Base-by-base conservation (phyloP, 2,888 invertebrate species). In the Chrysopilus asiliformis region DNA sequence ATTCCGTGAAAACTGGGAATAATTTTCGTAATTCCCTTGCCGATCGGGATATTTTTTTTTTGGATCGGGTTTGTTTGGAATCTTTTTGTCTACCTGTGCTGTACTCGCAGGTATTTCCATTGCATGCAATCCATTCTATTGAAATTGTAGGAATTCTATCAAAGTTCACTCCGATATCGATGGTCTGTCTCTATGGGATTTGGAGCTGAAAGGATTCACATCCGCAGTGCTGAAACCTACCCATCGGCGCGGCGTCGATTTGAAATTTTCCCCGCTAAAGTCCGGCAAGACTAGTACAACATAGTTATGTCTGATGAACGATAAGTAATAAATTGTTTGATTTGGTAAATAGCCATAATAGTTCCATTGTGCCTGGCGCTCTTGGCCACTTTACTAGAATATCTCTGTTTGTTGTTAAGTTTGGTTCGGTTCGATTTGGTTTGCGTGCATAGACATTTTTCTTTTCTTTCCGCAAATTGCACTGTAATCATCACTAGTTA, bases 371-470 rank as follows among this genome's bases (percentile, higher is more conserved):
- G 29, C 38, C 32, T 27, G 28, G 29, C 33, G 32, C 30, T 37
- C 27, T 22, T 6, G 6, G 22, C 9, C 6, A 6, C 9, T 22
- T 22, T 8, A 22, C 22, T 22, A 22, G 22, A 22, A 22, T 22
- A 22, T 22, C n/a, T n/a, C n/a, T n/a, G n/a, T n/a, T n/a, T 8
- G 22, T 22, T 22, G 7, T 8, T 22, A 10, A 22, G 22, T 22
- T 18, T 13, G 19, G 24, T 22, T 22, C 20, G 8, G 15, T 5
- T 32, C 20, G 19, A 8, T 32, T 22, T 4, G 16, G 7, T 36
- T 36, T 36, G 40, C 36, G 40, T 28, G 31, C 36, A 24, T 22
- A n/a, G n/a, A n/a, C n/a, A n/a, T n/a, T n/a, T n/a, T n/a, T n/a
- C n/a, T n/a, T 22, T 22, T 7, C 25, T 17, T 29, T 40, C 33